Base-by-base conservation (phyloP, 2,113 vertebrate genomes). In the Leuciscus idus region DNA sequence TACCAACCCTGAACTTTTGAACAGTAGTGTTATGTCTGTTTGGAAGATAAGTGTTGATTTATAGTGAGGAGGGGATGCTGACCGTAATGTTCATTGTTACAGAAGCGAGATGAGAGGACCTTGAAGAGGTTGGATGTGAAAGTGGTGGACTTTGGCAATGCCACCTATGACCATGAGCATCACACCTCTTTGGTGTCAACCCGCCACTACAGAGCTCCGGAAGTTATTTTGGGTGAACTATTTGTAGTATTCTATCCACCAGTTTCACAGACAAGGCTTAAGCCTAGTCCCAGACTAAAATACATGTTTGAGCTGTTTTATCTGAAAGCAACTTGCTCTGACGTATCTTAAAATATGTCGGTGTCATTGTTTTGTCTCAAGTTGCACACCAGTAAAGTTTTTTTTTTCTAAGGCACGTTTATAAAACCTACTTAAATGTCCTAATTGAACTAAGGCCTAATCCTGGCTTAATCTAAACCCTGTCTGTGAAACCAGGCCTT, bases 121-220 rank as follows among this genome's bases (percentile, higher is more conserved):
- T 80, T 98, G 52, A 98, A 95, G 89, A 98, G 96, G 86, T 94
- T 97, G 23, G 95, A 97, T 87, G 96, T 99, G 77, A 99, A 98
- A 92, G 94, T 99, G 0, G 97, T 99, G 52, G 98, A 99, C 91
- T 98, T 99, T 92, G 98, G 98, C 86, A 99, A 97, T 68, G 98
- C 98, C 17, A 99, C 98, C 0, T 98, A 97, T 23, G 97, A 99
- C 70, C 96, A 98, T 9, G 98, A 99, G 36, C 97, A 99, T 92
- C 98, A 99, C 85, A 99, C 97, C 0, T 98, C 98, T 28, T 95
- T 99, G 72, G 98, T 99, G 48, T 99, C 98, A 26, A 99, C 98
- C 0, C 95, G 98, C 26, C 98, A 99, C 88, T 99, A 99, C 39
- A 96, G 98, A 89, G 98, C 98, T 76, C 98, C 98, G 43, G 98